Percentiles rank a stretch among this genome's conserved stretches.
Evolutionary conservation across 2,797 vertebrate species (phyloP).

Genomic region (Synaphobranchus kaupii): DNA sequence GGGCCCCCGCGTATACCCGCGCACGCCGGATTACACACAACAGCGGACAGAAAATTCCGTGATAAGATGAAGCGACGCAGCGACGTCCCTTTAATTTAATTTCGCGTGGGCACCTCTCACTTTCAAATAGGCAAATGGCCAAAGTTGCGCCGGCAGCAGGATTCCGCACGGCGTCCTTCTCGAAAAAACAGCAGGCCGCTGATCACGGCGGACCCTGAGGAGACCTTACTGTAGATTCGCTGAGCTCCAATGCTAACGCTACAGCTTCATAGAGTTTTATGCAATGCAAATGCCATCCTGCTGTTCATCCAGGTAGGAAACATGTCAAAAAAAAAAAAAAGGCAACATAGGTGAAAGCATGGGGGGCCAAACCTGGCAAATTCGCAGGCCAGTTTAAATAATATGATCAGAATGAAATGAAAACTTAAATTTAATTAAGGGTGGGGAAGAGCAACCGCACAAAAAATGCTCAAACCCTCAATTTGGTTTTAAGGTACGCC

Average conservation of each 20-base stretch:
- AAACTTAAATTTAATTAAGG: conserved; percentile 60
- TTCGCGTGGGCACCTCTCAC: conserved; percentile 56
- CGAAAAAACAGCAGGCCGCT: conserved; percentile 38
- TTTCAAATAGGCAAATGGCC: conserved; percentile 58
- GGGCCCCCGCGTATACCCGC: neutral
- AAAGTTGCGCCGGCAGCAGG: conserved; percentile 44
- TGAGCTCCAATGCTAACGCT: neutral
- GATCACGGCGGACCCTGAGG: neutral
- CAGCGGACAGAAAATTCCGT: conserved; percentile 32
- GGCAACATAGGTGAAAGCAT: conserved; percentile 39
- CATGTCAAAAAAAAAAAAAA: conserved; percentile 9
- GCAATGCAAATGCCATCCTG: neutral
- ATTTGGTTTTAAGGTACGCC: conserved; percentile 70
- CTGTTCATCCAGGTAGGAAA: neutral
- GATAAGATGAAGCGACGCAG: conserved; percentile 47
- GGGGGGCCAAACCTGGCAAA: conserved; percentile 63
- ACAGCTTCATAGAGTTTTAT: neutral
- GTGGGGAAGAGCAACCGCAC: conserved; percentile 45
- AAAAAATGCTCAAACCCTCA: conserved; percentile 60
- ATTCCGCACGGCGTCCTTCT: conserved; percentile 42
- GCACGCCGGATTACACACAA: conserved; percentile 26
- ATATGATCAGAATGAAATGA: conserved; percentile 60
- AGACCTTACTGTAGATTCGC: neutral
- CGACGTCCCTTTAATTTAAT: conserved; percentile 56
- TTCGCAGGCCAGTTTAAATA: conserved; percentile 55